Evolutionary conservation across 2,113 vertebrate species (phyloP).

Genomic region (Vulpes ferrilata): DNA sequence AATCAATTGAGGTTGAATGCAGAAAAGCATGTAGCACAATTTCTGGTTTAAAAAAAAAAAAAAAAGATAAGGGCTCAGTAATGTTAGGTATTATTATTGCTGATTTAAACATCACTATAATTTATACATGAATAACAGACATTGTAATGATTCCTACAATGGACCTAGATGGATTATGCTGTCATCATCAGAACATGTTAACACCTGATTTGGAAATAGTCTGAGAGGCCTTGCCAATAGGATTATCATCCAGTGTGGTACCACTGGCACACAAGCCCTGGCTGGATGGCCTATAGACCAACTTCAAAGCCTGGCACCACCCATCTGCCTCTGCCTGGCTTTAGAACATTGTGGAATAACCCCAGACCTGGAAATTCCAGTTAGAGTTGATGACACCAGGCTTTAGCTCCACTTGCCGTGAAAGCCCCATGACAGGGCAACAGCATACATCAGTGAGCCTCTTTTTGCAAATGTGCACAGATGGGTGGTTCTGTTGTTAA

Average conservation of each 20-base stretch:
- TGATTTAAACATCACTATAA: not conserved
- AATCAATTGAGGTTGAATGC: not conserved
- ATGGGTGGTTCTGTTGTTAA: slow-evolving; percentile 76
- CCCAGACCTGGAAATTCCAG: slow-evolving; percentile 27
- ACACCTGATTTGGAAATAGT: slow-evolving; percentile 51
- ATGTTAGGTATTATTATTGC: slow-evolving; percentile 16
- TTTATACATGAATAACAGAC: not conserved
- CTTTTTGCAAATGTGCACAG: slow-evolving; percentile 68
- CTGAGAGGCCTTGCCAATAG: not conserved
- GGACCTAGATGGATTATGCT: not conserved
- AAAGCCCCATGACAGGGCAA: slow-evolving; percentile 47
- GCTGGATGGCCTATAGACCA: not conserved
- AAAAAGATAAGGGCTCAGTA: slow-evolving; percentile 1
- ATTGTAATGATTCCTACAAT: not conserved
- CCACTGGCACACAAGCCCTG: not conserved
- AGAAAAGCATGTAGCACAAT: not conserved
- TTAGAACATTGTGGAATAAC: slow-evolving; percentile 71
- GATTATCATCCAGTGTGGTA: slow-evolving; percentile 38
- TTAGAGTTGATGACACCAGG: slow-evolving; percentile 50
- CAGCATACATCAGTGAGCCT: not conserved
- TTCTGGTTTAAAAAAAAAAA: slow-evolving; percentile 25
- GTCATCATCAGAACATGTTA: slow-evolving; percentile 44
- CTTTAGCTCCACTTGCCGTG: not conserved
- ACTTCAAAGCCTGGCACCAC: slow-evolving; percentile 40
- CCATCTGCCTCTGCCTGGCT: not conserved